Evolutionary conservation across 2,888 invertebrate species (phyloP), one percentile per base, ranked within the genome.

Genomic region (Oscheius sp.): DNA sequence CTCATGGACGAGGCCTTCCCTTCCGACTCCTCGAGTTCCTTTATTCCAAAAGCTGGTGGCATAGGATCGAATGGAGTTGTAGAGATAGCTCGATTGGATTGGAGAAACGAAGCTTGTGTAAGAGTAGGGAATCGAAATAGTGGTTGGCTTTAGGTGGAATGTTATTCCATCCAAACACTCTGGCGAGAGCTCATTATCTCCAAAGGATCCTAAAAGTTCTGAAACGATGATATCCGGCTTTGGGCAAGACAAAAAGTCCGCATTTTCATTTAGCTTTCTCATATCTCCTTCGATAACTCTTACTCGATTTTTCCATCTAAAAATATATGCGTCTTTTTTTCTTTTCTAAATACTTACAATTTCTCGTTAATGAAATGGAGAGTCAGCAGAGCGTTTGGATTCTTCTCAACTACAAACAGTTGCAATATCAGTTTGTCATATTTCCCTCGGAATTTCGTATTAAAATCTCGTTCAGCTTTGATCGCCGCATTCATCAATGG

Each of bases 101-200:
- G 98, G 98, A 65, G 92, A 92, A 72, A 74, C 70, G 46, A 74
- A 83, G 31, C 76, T 82, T 6, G 73, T 77, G 57, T 86, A 83
- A 10, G 74, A 75, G 20, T 80, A 75, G 3, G 86, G 86, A 70
- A 86, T 83, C 12, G 73, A 79, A 27, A 84, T 78, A 0, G 72
- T 75, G 33, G 78, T 73, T 83, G 87, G 86, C 82, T 88, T 88
- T 2, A 89, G 81, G 72, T 88, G 87, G 20, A 87, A 83, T 73
- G 88, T 87, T 15, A 88, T 89, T 6, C 89, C 89, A 82, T 89
- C 89, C 15, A 85, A 66, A 58, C 81, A 81, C 88, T 99, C 98
- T 0, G 98, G 98, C 0, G 96, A 95, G 12, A 99, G 90, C 89
- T 99, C 98, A 87, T 99, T 99, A 87, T 98, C 98, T 23, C 96